Percentiles rank a stretch among this genome's conserved stretches.
Evolutionary conservation across 2,113 vertebrate genomes (phyloP).

Genomic region (Channa argus): DNA sequence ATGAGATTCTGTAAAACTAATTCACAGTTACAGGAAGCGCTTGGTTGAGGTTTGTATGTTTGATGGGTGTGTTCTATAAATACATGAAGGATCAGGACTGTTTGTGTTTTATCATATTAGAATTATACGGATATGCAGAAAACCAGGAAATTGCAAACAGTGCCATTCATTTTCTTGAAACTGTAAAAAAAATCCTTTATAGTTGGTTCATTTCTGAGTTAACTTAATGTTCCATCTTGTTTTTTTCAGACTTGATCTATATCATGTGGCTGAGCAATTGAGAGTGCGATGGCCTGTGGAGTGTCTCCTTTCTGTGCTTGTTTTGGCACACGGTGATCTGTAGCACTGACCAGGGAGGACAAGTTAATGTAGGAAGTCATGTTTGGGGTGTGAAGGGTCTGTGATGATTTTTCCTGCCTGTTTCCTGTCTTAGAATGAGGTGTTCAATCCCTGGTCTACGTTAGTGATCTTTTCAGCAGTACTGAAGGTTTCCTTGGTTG

Average conservation of each 20-base stretch:
- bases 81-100: too few relatives aligned
- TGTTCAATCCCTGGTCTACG: background rate
- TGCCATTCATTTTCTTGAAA: too few relatives aligned
- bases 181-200: background rate
- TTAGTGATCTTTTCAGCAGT: constrained; percentile 37
- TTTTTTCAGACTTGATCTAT: constrained; percentile 8
- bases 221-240: background rate
- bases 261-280: background rate
- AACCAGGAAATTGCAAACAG: too few relatives aligned
- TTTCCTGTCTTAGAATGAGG: constrained; percentile 46
- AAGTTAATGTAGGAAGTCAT: constrained; percentile 42
- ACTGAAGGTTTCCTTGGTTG: background rate
- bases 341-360: constrained; percentile 6
- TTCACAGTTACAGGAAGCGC: too few relatives aligned
- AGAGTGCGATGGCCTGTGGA: constrained; percentile 14
- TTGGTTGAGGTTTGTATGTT: too few relatives aligned
- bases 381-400: constrained; percentile 50
- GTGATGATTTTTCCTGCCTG: constrained; percentile 33
- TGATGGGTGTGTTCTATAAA: too few relatives aligned
- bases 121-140: too few relatives aligned
- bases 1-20: too few relatives aligned
- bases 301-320: constrained; percentile 41
- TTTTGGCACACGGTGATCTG: constrained; percentile 38
- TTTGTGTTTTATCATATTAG: too few relatives aligned
- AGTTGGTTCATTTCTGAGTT: background rate